Evolutionary conservation across 1,140 invertebrate genomes (phyloP), one percentile per base, ranked within the genome.

Genomic region (Drosophila nebulosa): DNA sequence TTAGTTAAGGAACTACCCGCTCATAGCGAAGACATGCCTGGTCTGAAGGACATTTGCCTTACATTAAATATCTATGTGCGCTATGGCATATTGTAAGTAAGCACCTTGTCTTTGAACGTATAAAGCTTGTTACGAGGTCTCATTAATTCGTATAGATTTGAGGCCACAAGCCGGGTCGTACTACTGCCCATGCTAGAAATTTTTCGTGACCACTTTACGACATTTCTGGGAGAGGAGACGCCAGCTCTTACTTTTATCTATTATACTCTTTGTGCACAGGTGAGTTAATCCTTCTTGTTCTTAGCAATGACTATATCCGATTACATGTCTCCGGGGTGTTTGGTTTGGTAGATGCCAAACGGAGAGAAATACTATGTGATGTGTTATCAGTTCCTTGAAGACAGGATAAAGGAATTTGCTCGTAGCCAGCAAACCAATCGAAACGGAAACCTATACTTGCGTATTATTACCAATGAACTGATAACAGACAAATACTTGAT

Each of bases 81-180:
- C 21, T 86, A 74, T 50, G 74, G 74, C 7, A 66, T 85, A 27
- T 78, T 81, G 81, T 85, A 59, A 56, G 81, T 69, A 2, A 18
- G 7, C 1, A 21, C 16, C 3, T 0, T 35, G 7, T 21, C 9
- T 18, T 1, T 6, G 5, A 2, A 14, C 12, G 12, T 9, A 10
- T 27, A 21, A 18, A 16, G 9, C 5, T 9, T 1, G 0, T 1
- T 42, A 9, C 1, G 26, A 21, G 60, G 22, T 50, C 2, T 16
- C 6, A 56, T 14, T 18, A 18, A 56, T 0, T 55, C 22, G 46
- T 16, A 2, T 14, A 85, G 83, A 22, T 85, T 51, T 24, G 14
- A 64, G n/a, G 58, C 59, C 7, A 75, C 81, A 6, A 65, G 59
- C 22, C 5, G 56, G 1, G 14, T 51, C 4, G 50, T 85, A 10